Evolutionary conservation across 92 coral and sea anemone species (phyloP).

Genomic region (Phenganax stokvisi): DNA sequence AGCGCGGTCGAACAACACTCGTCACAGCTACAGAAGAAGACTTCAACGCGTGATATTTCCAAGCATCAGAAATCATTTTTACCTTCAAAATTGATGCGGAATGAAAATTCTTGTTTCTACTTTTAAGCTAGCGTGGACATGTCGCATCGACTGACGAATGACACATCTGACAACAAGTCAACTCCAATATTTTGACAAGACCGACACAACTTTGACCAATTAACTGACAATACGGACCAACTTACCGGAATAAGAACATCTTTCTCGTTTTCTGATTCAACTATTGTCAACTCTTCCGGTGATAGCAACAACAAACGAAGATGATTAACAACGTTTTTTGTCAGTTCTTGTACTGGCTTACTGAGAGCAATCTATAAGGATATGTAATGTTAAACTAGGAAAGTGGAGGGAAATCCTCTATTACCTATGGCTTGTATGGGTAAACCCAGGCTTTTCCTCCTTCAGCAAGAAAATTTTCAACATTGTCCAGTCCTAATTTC

Average conservation of each 20-base stretch:
- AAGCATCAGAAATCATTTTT: constrained; percentile 84
- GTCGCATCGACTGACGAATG: no score
- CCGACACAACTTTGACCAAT: not conserved
- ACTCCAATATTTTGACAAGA: not conserved
- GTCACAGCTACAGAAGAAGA: constrained; percentile 59
- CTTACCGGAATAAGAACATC: constrained; percentile 82
- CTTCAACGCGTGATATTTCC: constrained; percentile 92
- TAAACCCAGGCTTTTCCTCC: not conserved
- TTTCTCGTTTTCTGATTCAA: constrained; percentile 83
- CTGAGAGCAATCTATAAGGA: constrained; percentile 68
- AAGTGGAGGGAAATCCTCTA: not conserved
- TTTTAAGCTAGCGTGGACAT: no score
- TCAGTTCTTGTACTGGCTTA: constrained; percentile 63
- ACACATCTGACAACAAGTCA: no score
- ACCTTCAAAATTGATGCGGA: constrained; percentile 49
- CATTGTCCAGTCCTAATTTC: not conserved
- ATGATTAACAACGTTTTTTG: constrained; percentile 61
- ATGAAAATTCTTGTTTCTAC: not conserved
- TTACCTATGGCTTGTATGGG: not conserved
- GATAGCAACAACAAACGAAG: constrained; percentile 70
- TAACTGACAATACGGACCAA: not conserved
- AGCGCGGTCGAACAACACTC: constrained; percentile 54
- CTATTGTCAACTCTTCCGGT: constrained; percentile 86
- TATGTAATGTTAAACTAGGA: not conserved
- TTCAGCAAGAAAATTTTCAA: not conserved